Conservation (phyloP, 2,797 vertebrate genomes). For the Eidolon dupreanum region DNA sequence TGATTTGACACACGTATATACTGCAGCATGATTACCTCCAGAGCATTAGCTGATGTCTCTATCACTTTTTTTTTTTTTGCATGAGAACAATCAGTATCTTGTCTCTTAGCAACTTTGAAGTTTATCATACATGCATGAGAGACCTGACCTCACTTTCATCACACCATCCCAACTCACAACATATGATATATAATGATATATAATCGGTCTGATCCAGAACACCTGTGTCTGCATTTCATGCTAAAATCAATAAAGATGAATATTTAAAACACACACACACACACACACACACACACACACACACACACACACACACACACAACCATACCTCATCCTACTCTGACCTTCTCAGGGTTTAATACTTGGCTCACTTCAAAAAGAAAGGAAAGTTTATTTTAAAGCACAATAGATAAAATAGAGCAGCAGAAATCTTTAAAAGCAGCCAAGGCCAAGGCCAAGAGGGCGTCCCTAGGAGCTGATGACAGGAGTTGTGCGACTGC, state of each 20-base stretch:
- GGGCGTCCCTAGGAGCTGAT: accelerated
- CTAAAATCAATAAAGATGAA: conserved; percentile 2
- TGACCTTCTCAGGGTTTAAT: neutral
- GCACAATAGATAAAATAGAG: neutral
- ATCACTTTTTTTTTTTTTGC: neutral
- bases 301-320: neutral
- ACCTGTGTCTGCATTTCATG: neutral
- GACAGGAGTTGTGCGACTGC: accelerated
- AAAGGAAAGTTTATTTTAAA: neutral
- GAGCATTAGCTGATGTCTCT: neutral
- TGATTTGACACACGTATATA: neutral
- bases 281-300: neutral
- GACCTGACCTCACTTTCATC: neutral
- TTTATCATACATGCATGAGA: neutral
- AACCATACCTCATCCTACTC: neutral
- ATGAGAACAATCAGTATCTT: neutral
- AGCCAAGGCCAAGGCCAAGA: neutral
- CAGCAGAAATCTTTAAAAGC: neutral
- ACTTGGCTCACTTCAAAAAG: neutral
- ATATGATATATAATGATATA: neutral
- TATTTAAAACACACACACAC: neutral
- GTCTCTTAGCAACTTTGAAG: neutral
- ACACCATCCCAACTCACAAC: neutral
- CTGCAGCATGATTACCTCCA: neutral
- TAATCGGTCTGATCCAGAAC: neutral